These are phyloP conservation scores for Synanthedon andrenaeformis DNA, from an alignment of 2,888 invertebrate genomes.

Conservation along the genomic window DNA sequence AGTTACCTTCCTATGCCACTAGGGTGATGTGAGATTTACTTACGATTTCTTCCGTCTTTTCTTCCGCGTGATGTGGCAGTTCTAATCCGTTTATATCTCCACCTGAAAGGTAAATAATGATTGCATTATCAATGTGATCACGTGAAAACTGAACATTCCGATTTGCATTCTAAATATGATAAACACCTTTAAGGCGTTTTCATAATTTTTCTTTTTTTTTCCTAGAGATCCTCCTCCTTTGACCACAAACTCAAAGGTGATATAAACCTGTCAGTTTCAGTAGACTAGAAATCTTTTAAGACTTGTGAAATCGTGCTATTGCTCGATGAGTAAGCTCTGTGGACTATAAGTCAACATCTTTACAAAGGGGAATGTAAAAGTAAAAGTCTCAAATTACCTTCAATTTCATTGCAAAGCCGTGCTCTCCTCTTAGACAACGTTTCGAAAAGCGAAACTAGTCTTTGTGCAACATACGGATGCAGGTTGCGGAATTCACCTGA, in stretches of 20 bases:
- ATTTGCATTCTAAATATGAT: too few relatives aligned
- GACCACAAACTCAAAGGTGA: too few relatives aligned
- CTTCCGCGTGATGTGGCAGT: slow-evolving; percentile 53
- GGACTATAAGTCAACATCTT: too few relatives aligned
- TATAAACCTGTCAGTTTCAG: too few relatives aligned
- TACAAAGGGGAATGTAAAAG: too few relatives aligned
- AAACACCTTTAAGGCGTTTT: background rate
- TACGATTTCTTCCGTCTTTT: slow-evolving; percentile 62
- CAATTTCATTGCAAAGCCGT: slow-evolving; percentile 73
- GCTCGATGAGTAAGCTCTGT: too few relatives aligned
- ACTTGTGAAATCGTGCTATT: too few relatives aligned
- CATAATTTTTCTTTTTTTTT: too few relatives aligned
- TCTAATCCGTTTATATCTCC: slow-evolving; percentile 45
- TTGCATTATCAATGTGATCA: background rate
- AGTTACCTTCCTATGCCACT: too few relatives aligned
- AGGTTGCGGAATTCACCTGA: slow-evolving; percentile 85
- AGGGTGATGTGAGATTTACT: slow-evolving; percentile 14
- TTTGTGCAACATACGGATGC: slow-evolving; percentile 96
- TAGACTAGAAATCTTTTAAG: too few relatives aligned
- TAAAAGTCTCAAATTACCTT: too few relatives aligned
- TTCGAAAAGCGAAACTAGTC: slow-evolving; percentile 91
- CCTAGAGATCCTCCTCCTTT: too few relatives aligned
- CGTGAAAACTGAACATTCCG: background rate
- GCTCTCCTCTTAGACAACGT: slow-evolving; percentile 89
- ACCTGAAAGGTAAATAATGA: slow-evolving; percentile 19